Percentiles rank a stretch among this genome's conserved stretches.
Evolutionary conservation across 2,888 invertebrate genomes (phyloP).

Genomic region (Odontocerum albicorne): DNA sequence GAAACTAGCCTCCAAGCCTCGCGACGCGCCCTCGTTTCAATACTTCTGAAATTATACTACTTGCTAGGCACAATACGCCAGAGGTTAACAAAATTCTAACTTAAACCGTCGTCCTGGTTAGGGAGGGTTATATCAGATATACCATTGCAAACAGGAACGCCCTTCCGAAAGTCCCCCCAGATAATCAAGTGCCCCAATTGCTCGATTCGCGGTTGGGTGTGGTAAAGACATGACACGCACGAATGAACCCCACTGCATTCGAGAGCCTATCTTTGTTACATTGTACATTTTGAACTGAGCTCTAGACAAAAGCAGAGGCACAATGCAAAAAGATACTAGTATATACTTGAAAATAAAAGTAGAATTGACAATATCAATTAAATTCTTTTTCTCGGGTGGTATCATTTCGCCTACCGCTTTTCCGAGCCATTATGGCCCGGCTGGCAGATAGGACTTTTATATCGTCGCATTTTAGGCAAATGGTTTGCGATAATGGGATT

Average conservation of each 20-base stretch:
- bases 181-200: too few relatives aligned
- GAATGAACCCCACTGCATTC: neutral
- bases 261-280: conserved; percentile 10
- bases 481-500: conserved; percentile 36
- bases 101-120: too few relatives aligned
- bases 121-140: too few relatives aligned
- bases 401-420: neutral
- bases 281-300: neutral
- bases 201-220: too few relatives aligned
- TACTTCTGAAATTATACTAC: too few relatives aligned
- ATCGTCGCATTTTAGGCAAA: conserved; percentile 35
- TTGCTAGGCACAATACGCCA: too few relatives aligned
- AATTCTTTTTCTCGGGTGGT: neutral
- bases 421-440: neutral
- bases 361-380: neutral
- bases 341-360: neutral
- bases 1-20: too few relatives aligned
- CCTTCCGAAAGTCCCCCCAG: too few relatives aligned
- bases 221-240: too few relatives aligned
- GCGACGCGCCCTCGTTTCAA: too few relatives aligned
- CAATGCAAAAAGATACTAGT: neutral
- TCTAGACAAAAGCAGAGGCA: conserved; percentile 1
- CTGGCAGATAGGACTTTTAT: conserved; percentile 4
- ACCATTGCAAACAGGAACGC: too few relatives aligned
- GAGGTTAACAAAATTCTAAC: too few relatives aligned